These are phyloP conservation scores for Lampris incognitus DNA, from an alignment of 2,113 vertebrate genomes.

Conservation along the genomic window DNA sequence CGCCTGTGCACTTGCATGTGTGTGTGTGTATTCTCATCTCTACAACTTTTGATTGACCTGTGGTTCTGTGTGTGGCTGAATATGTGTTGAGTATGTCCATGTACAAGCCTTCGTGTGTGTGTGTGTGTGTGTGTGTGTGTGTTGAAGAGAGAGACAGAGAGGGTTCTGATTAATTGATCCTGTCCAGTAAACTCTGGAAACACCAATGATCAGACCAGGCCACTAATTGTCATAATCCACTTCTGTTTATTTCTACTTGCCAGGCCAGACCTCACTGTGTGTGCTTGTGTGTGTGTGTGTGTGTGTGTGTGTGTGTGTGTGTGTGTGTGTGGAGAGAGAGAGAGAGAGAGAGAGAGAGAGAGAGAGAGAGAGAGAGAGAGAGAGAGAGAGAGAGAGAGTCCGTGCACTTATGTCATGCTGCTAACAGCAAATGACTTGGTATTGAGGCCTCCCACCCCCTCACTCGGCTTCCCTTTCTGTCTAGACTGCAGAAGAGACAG, in stretches of 20 bases:
- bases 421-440: constrained; percentile 61
- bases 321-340: constrained; percentile 14
- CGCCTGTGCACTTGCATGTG: not conserved
- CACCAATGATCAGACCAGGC: constrained; percentile 81
- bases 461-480: constrained; percentile 48
- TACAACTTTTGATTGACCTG: no score
- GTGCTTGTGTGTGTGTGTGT: not conserved
- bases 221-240: constrained; percentile 86
- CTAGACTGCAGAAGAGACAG: constrained; percentile 62
- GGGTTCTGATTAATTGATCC: constrained; percentile 88
- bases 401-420: not conserved
- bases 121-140: no score
- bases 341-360: no score
- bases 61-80: no score
- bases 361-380: no score
- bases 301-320: constrained; percentile 19
- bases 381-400: not conserved
- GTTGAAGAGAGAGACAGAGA: no score
- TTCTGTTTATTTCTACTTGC: constrained; percentile 86
- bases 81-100: no score
- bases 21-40: no score
- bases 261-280: constrained; percentile 51
- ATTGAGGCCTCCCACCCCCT: constrained; percentile 19
- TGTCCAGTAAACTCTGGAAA: constrained; percentile 80
- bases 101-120: no score